These are phyloP conservation scores for Murina feae DNA, from an alignment of 2,113 vertebrate species.

Conservation along the genomic window DNA sequence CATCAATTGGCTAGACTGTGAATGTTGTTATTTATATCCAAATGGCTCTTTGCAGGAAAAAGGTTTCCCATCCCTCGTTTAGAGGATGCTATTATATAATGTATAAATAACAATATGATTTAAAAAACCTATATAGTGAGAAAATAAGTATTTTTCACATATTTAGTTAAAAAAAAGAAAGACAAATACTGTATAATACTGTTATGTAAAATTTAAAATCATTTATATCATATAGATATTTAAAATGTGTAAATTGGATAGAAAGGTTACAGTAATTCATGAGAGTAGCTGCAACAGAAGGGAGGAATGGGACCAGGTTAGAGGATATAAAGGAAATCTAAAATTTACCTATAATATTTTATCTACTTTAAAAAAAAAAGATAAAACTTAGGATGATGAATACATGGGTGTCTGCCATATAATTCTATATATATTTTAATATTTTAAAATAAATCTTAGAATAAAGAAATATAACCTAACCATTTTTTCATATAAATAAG, in stretches of 20 bases:
- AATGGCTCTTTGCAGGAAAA: too few relatives aligned
- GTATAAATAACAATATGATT: not conserved
- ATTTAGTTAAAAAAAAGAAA: not conserved
- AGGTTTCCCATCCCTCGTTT: not conserved
- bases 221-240: not conserved
- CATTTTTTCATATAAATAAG: not conserved
- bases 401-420: not conserved
- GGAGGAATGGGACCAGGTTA: not conserved
- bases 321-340: not conserved
- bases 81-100: not conserved
- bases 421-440: not conserved
- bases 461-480: not conserved
- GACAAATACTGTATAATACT: not conserved
- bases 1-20: too few relatives aligned
- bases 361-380: not conserved
- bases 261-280: not conserved
- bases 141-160: not conserved
- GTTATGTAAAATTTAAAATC: not conserved
- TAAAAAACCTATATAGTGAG: not conserved
- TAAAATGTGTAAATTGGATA: constrained; percentile 1
- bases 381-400: not conserved
- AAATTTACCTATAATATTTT: constrained; percentile 9
- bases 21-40: too few relatives aligned
- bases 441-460: not conserved
- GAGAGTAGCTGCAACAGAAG: not conserved